Base-by-base conservation (phyloP, 2,113 vertebrate species). In the Sinocyclocheilus anophthalmus region DNA sequence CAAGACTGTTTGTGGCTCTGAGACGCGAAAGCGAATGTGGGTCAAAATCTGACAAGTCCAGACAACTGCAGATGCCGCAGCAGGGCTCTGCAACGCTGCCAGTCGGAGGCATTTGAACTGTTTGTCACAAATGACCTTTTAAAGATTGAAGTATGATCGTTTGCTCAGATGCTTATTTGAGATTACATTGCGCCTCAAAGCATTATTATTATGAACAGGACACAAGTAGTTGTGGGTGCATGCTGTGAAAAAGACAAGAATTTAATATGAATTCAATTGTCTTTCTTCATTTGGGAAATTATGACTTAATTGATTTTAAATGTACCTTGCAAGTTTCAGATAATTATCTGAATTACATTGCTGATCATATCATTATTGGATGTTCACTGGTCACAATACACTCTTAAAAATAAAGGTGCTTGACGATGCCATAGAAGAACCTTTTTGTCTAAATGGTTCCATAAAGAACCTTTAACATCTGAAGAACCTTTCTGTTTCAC, bases 31-130 rank as follows among this genome's bases (percentile, higher is more conserved):
- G 57, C 83, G 76, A 88, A 90, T 88, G 82, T 88, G 89, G 83
- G 89, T 88, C 87, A 90, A 81, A 76, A 89, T 77, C 48, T 85
- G 86, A 89, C 86, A 83, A 89, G 77, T 79, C 45, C 48, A 70
- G 83, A 87, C 86, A 85, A 83, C 83, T 85, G 83, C 80, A 81
- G 73, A 86, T 86, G 78, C 72, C 70, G 10, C 39, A 81, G 85
- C n/a, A 81, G 77, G 67, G 70, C 53, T 26, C 77, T 80, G 55
- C 67, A 73, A 73, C 65, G 61, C 63, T 84, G 86, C 69, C 73
- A 83, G 55, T 53, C 16, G 76, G 77, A 86, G 85, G 83, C 84
- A 50, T 87, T 78, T 85, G 83, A 70, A 78, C 70, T 53, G 78
- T 73, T 81, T 83, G 83, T 78, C 83, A 80, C 67, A 53, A 55